Evolutionary conservation across 2,797 vertebrate genomes (phyloP).

Genomic region (Lepilemur septentrionalis): DNA sequence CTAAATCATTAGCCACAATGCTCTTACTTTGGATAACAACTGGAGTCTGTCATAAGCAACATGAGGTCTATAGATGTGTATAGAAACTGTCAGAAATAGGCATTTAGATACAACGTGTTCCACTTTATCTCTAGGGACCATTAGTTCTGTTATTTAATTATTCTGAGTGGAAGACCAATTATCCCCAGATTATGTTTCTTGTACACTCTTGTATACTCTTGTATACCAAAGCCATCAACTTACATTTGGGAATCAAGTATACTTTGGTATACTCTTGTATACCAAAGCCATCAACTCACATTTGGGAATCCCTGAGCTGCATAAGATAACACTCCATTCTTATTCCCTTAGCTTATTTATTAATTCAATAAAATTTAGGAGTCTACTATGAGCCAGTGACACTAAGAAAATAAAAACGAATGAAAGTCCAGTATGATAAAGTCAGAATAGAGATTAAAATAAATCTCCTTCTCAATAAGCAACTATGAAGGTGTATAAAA

Average conservation of each 20-base stretch:
- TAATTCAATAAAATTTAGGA: slow-evolving; percentile 35
- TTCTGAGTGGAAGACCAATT: slow-evolving; percentile 60
- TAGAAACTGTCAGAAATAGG: slow-evolving; percentile 49
- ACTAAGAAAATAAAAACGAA: neutral
- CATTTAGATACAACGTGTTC: slow-evolving; percentile 27
- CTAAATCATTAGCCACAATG: slow-evolving; percentile 40
- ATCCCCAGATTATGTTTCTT: slow-evolving; percentile 56
- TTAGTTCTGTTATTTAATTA: slow-evolving; percentile 62
- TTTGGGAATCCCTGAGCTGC: neutral
- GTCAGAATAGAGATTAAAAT: neutral
- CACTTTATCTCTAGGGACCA: slow-evolving; percentile 23
- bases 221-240: slow-evolving; percentile 37
- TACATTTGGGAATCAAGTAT: slow-evolving; percentile 35
- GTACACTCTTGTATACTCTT: too few species aligned
- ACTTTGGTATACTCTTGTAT: too few species aligned
- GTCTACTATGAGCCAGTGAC: neutral
- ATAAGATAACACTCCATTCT: neutral
- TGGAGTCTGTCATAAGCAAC: slow-evolving; percentile 46
- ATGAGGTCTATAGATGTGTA: slow-evolving; percentile 4
- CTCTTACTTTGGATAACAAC: slow-evolving; percentile 24
- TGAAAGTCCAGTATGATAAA: neutral
- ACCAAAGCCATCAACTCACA: slow-evolving; percentile 37
- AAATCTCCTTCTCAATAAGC: neutral
- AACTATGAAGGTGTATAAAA: neutral
- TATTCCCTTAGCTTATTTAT: neutral